A percentile compares a stretch with the other conserved stretches of the same genome.
Evolutionary conservation across 37 sponge, comb jelly and placozoan species (phyloP).

Genomic region (Tethya wilhelma): DNA sequence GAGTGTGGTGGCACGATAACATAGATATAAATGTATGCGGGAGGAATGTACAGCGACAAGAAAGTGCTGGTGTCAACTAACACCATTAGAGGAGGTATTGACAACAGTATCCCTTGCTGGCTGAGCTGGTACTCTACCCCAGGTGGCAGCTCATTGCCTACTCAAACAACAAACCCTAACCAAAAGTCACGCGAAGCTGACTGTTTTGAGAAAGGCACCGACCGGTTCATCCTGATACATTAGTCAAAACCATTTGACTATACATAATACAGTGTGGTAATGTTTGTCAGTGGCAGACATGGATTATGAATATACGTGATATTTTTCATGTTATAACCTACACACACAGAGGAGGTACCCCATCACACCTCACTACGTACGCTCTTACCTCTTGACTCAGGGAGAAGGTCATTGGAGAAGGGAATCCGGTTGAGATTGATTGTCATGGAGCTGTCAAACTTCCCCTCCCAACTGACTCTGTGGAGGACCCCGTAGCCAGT

Average conservation of each 20-base stretch:
- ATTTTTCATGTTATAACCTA: not conserved
- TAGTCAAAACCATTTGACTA: no score
- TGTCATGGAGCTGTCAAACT: conserved; percentile 26
- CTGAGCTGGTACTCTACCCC: no score
- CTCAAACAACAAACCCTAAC: not conserved
- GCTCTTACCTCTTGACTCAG: conserved; percentile 57
- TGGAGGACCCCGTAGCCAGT: conserved; percentile 57
- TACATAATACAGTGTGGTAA: no score
- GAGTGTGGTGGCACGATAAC: not conserved
- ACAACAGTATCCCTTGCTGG: not conserved
- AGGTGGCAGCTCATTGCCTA: not conserved
- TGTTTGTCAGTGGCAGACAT: not conserved
- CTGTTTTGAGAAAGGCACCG: no score
- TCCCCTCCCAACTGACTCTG: conserved; percentile 70
- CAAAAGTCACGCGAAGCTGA: no score
- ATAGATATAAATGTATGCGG: not conserved
- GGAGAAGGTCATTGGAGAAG: conserved; percentile 63
- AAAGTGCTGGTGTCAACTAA: not conserved
- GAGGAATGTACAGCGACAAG: not conserved
- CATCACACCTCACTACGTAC: not conserved
- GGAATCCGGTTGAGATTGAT: conserved; percentile 39
- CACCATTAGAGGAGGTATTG: not conserved
- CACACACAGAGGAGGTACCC: conserved; percentile 5
- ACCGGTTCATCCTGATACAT: no score
- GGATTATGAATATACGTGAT: not conserved